phyloP scores from a whole-genome alignment of 1,140 invertebrate species.

The Diploscapter pachys region DNA sequence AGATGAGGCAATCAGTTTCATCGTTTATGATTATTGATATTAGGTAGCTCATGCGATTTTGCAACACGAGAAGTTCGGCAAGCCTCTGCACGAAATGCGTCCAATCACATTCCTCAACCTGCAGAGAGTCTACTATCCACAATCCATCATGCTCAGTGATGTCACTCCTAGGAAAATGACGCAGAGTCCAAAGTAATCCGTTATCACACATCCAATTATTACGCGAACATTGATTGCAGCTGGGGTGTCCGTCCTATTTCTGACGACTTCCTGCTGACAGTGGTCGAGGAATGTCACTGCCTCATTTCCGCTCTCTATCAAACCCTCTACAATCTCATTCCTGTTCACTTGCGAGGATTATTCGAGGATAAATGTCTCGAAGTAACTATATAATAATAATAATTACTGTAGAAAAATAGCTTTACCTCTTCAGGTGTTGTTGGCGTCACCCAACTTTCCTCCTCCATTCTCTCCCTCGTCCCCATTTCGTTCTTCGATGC shows the following conservation, averaged over 20 bases:
- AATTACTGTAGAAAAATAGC: background rate
- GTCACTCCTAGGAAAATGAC: constrained; percentile 56
- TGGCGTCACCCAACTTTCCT: constrained; percentile 36
- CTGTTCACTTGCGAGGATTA: constrained; percentile 40
- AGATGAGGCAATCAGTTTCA: constrained; percentile 36
- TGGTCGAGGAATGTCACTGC: constrained; percentile 55
- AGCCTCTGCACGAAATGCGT: constrained; percentile 69
- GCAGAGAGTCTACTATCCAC: constrained; percentile 58
- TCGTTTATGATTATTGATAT: constrained; percentile 33
- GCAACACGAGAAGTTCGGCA: constrained; percentile 81
- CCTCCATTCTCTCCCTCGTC: constrained; percentile 39
- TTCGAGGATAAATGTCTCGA: constrained; percentile 54
- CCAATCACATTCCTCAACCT: constrained; percentile 56
- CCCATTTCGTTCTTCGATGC: constrained; percentile 26
- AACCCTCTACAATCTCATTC: constrained; percentile 47
- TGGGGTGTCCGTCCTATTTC: constrained; percentile 52
- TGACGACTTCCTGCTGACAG: constrained; percentile 49
- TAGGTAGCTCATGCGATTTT: constrained; percentile 84
- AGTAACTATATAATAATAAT: constrained; percentile 1
- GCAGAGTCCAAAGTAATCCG: constrained; percentile 47
- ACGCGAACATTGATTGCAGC: constrained; percentile 28
- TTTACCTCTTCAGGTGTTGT: constrained; percentile 34
- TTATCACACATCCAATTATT: background rate
- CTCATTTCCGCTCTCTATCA: constrained; percentile 53
- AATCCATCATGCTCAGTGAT: constrained; percentile 56